These are phyloP conservation scores for Siderastrea siderea DNA, from an alignment of 92 coral and sea anemone genomes.

Conservation along the genomic window DNA sequence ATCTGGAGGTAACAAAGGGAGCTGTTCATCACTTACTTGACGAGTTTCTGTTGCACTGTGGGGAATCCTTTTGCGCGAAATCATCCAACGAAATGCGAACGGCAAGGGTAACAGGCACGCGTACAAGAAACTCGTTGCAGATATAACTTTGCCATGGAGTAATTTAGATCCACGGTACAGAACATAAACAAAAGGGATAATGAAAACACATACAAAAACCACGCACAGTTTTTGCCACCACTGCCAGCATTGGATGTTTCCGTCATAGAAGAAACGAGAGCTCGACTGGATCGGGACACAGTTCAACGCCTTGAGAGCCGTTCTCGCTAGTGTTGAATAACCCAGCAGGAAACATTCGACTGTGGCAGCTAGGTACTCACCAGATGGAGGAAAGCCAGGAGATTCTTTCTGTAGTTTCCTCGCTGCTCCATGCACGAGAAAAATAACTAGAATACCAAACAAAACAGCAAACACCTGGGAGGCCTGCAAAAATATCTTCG, in stretches of 20 bases:
- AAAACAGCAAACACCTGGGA: slow-evolving; percentile 40
- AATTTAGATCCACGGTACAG: slow-evolving; percentile 41
- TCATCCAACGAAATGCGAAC: slow-evolving; percentile 29
- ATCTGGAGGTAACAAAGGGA: background rate
- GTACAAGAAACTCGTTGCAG: slow-evolving; percentile 30
- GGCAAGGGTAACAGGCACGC: slow-evolving; percentile 40
- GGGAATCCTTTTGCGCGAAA: background rate
- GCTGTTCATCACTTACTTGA: background rate
- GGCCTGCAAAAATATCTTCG: slow-evolving; percentile 45
- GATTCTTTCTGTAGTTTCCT: background rate
- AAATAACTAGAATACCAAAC: slow-evolving; percentile 9
- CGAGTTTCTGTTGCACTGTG: background rate
- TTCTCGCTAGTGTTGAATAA: slow-evolving; percentile 42
- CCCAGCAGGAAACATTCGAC: slow-evolving; percentile 45
- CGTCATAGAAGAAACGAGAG: slow-evolving; percentile 49
- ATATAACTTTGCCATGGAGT: slow-evolving; percentile 27
- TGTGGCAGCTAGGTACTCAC: slow-evolving; percentile 32
- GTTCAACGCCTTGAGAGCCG: slow-evolving; percentile 33
- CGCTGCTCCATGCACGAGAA: slow-evolving; percentile 1
- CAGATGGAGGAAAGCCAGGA: slow-evolving; percentile 18
- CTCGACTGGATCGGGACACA: slow-evolving; percentile 32
- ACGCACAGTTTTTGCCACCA: slow-evolving; percentile 56
- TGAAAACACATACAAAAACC: slow-evolving; percentile 17
- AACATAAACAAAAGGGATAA: slow-evolving; percentile 48
- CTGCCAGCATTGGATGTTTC: slow-evolving; percentile 57